phyloP scores from a whole-genome alignment of 2,113 vertebrate species.

The Limnothrissa miodon region DNA sequence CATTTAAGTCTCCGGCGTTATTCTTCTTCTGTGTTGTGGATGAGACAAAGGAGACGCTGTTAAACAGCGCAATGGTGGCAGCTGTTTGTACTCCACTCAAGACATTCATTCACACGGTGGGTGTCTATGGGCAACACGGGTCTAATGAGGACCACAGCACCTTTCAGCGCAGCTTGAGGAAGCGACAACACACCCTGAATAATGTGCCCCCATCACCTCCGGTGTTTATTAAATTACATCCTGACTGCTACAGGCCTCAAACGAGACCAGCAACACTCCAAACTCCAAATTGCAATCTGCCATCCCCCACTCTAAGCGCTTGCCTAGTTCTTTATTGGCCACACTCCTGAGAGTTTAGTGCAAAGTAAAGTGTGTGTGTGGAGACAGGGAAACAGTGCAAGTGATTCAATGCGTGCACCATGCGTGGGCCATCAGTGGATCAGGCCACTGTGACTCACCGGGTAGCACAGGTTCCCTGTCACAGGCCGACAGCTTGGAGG shows the following conservation, averaged over 20 bases:
- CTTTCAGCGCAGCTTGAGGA: neutral
- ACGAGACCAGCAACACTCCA: neutral
- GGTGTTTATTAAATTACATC: neutral
- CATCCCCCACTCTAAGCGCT: neutral
- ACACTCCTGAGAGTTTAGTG: neutral
- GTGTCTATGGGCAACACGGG: neutral
- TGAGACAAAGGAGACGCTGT: neutral
- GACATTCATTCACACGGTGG: neutral
- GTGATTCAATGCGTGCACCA: neutral
- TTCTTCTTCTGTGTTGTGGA: neutral
- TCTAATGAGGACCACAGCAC: neutral
- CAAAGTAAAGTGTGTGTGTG: neutral
- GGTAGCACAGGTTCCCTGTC: constrained; percentile 22
- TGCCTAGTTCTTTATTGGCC: neutral
- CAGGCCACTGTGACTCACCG: constrained; percentile 33
- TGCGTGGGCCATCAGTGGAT: neutral
- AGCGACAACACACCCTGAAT: neutral
- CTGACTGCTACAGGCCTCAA: neutral
- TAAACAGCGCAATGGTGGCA: neutral
- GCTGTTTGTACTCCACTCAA: neutral
- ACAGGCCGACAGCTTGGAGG: constrained; percentile 37
- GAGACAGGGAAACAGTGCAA: neutral
- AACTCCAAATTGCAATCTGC: neutral
- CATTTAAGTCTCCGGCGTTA: neutral
- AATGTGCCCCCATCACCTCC: neutral